Base-by-base conservation (phyloP, 2,113 vertebrate genomes). In the Geothlypis trichas region DNA sequence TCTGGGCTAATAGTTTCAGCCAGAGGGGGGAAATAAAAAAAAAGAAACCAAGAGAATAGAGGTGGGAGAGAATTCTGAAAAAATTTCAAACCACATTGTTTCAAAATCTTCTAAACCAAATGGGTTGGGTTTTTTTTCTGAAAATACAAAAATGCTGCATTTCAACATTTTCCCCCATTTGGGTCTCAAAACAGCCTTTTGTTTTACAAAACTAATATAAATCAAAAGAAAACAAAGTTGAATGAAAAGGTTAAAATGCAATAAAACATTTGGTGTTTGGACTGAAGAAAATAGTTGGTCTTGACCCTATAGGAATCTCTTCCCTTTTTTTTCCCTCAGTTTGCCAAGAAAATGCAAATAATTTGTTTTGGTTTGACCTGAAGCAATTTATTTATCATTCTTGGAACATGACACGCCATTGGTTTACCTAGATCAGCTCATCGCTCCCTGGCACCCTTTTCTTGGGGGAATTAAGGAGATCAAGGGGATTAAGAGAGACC, bases 31-130 rank as follows among this genome's bases (percentile, higher is more conserved):
- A 23, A 24, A 52, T 15, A 11, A 74, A 66, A 46, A n/a, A 26
- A 47, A 26, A 46, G 30, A 67, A 54, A 49, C 44, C 61, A 82
- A 90, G 33, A 90, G 28, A 91, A 91, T 87, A 90, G 79, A 94
- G n/a, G 59, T 67, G 17, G 86, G 90, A 95, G 83, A 66, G 35
- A 95, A 92, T 89, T 89, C 61, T 90, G 83, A 84, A 89, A 87
- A 94, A 63, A 84, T 75, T 89, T 93, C 31, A 16, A 95, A 97
- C 92, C 39, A 89, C 69, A 94, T 95, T 95, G 95, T 96, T 97
- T 95, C 95, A 89, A 95, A 93, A 92, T 92, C 89, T 93, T 93
- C 84, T 94, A 72, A 95, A 93, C 58, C 92, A 96, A 93, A 89
- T 41, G 93, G 69, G 22, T 46, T 84, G 46, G 22, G 17, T 84